phyloP scores from a whole-genome alignment of 2,888 invertebrate genomes.

The Alentia gelatinosa region DNA sequence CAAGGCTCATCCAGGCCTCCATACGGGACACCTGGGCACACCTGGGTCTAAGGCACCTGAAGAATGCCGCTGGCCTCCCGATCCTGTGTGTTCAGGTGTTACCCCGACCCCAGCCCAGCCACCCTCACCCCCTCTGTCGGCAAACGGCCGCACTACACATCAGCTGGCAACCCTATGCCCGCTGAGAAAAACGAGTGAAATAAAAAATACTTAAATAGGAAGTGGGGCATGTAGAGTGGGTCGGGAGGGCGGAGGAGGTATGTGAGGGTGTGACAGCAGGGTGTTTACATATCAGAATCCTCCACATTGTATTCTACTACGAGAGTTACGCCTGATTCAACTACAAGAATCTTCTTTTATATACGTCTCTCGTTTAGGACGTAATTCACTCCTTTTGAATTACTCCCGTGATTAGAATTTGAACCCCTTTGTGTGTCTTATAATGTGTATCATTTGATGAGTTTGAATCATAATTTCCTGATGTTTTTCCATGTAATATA shows the following conservation, averaged over 20 bases:
- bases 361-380: not conserved
- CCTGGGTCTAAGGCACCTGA: not conserved
- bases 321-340: not conserved
- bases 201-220: not conserved
- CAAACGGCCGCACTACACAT: not conserved
- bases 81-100: constrained; percentile 9
- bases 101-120: not conserved
- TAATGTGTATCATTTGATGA: not conserved
- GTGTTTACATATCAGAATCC: not conserved
- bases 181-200: not conserved
- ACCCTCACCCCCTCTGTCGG: not conserved
- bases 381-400: too few relatives aligned
- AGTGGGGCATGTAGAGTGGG: not conserved
- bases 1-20: not conserved
- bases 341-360: not conserved
- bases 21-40: not conserved
- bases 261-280: not conserved
- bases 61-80: not conserved
- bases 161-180: not conserved
- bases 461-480: not conserved
- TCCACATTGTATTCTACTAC: not conserved
- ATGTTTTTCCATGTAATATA: not conserved
- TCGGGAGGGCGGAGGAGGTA: not conserved
- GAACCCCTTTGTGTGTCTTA: not conserved
- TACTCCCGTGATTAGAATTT: not conserved